A percentile compares a stretch with the other conserved stretches of the same genome.
Evolutionary conservation across 2,888 invertebrate genomes (phyloP).

Genomic region (Perithous albicinctus): DNA sequence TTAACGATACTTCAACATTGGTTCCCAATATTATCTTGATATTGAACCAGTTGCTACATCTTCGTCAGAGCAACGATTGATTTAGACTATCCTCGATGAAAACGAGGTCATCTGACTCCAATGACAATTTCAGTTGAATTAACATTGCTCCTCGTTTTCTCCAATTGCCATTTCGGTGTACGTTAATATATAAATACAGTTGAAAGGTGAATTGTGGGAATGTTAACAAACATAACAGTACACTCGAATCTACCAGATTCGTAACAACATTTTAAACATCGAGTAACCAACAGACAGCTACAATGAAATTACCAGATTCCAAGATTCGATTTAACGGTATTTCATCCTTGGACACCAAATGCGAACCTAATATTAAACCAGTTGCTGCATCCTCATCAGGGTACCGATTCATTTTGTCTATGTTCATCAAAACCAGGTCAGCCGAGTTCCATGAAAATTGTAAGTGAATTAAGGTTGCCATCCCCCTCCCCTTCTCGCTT

Average conservation of each 20-base stretch:
- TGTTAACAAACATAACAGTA: no score
- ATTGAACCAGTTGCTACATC: neutral
- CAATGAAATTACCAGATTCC: neutral
- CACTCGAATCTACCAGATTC: no score
- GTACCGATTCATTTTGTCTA: neutral
- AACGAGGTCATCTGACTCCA: neutral
- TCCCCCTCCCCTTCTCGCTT: neutral
- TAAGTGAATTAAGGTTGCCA: neutral
- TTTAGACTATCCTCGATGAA: neutral
- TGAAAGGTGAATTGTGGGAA: no score
- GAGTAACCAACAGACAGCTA: no score
- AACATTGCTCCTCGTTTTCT: no score
- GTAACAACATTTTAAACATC: no score
- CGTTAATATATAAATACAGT: conserved; percentile 29
- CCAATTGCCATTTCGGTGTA: neutral
- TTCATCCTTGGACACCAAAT: no score
- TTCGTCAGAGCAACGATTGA: neutral
- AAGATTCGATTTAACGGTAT: neutral
- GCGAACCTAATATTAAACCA: neutral
- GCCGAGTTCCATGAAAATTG: neutral
- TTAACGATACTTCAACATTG: neutral
- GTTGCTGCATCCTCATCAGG: neutral
- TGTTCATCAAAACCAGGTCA: neutral
- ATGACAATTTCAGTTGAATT: neutral
- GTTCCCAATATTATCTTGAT: neutral